Conservation (phyloP, 2,888 invertebrate genomes). For the Serripes groenlandicus region DNA sequence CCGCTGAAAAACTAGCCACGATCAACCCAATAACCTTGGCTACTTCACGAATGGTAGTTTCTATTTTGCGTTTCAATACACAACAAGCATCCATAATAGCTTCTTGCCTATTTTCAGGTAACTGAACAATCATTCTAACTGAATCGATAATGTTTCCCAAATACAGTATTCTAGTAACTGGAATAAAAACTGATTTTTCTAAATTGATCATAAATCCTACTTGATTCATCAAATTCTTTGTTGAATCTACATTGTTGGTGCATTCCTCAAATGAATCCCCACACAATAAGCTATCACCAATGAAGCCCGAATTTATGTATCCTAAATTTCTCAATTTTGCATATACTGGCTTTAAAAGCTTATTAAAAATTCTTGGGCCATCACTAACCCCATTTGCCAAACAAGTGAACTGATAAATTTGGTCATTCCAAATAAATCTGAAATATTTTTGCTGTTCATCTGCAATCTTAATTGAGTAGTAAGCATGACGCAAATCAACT, state of each 20-base stretch:
- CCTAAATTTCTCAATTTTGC: slow-evolving; percentile 37
- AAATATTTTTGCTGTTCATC: slow-evolving; percentile 43
- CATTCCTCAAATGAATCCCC: not conserved
- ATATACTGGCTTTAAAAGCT: slow-evolving; percentile 58
- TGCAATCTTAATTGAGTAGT: slow-evolving; percentile 47
- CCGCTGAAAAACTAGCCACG: slow-evolving; percentile 42
- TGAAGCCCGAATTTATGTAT: slow-evolving; percentile 39
- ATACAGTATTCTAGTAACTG: not conserved
- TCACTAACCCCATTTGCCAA: slow-evolving; percentile 50
- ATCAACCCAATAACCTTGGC: slow-evolving; percentile 40
- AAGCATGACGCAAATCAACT: slow-evolving; percentile 52
- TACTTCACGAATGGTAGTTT: slow-evolving; percentile 23
- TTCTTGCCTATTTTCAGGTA: slow-evolving; percentile 24
- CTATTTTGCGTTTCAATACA: not conserved
- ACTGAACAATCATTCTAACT: slow-evolving; percentile 26
- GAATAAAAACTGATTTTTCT: not conserved
- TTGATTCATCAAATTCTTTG: not conserved
- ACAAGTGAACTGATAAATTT: slow-evolving; percentile 51
- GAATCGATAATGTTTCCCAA: slow-evolving; percentile 35
- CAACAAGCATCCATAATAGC: slow-evolving; percentile 12
- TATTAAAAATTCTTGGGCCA: slow-evolving; percentile 53
- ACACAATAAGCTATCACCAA: slow-evolving; percentile 45
- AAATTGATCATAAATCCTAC: slow-evolving; percentile 9
- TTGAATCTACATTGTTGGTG: not conserved
- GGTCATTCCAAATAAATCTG: slow-evolving; percentile 44